Evolutionary conservation across 1,140 invertebrate genomes (phyloP), one percentile per base, ranked within the genome.

Genomic region (Idris sp.): DNA sequence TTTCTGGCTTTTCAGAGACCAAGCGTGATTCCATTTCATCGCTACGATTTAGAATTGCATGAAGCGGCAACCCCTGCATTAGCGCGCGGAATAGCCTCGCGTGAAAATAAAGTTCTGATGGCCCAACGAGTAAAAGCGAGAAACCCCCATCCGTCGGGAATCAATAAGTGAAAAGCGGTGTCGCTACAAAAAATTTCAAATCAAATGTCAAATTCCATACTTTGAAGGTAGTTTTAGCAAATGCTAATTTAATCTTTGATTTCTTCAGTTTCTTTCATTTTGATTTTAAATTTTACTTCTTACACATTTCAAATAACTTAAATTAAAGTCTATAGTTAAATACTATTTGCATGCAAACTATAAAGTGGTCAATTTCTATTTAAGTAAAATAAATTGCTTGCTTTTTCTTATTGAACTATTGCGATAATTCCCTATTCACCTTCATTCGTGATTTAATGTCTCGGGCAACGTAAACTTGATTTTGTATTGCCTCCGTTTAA

Each of bases 31-130:
- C 61, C 54, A 54, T 74, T 67, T 67, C 58, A 74, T 65, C 48
- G 53, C 19, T 15, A 31, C 46, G 61, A 41, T 65, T 74, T 74
- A 67, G 71, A 59, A 74, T 74, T 74, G 71, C 71, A 74, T 74
- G 71, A 67, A 61, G 30, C 28, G 48, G 44, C 46, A 25, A n/a
- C 31, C 33, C 26, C 10, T 11, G 33, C 61, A 67, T 74, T 67
- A 74, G 48, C 41, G 16, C 46, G 31, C 31, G 46, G 41, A 25
- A 33, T 46, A 36, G 35, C 36, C 19, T 22, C 58, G 14, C 22
- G 35, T 10, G 28, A 62, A 62, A 72, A 62, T 72, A 49, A 72
- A 46, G 49, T 62, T 15, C 40, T 33, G 14, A 35, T 13, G 43
- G 33, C 35, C 46, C 30, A 13, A 36, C 30, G 13, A 61, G 46